These are phyloP conservation scores for Andrena haemorrhoa DNA, from an alignment of 2,888 invertebrate species.

Conservation along the genomic window DNA sequence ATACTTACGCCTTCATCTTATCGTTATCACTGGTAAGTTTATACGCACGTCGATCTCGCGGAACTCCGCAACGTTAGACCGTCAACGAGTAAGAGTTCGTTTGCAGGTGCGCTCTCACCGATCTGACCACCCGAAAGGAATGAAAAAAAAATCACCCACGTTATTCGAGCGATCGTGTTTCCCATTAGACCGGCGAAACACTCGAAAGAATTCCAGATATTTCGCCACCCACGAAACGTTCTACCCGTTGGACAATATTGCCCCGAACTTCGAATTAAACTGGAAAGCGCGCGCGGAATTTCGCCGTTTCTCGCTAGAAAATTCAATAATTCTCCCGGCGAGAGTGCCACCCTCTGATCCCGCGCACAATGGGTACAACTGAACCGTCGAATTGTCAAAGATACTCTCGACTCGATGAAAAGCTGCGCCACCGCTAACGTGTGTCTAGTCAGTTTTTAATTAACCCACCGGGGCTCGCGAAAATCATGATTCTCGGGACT, in stretches of 20 bases:
- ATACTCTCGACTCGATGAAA: not conserved
- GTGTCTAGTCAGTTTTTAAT: constrained; percentile 37
- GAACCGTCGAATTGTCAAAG: constrained; percentile 8
- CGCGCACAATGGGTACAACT: constrained; percentile 7
- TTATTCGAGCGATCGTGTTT: constrained; percentile 23
- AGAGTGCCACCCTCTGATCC: not conserved
- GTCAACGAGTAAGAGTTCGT: constrained; percentile 14
- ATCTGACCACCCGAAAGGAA: not conserved
- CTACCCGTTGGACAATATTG: constrained; percentile 13
- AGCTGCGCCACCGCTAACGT: not conserved
- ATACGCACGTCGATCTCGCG: constrained; percentile 46
- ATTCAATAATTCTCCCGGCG: constrained; percentile 31
- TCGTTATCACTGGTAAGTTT: constrained; percentile 60
- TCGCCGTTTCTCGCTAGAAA: constrained; percentile 12
- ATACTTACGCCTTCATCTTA: constrained; percentile 21
- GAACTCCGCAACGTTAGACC: constrained; percentile 41
- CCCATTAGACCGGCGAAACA: constrained; percentile 24
- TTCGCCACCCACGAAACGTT: constrained; percentile 23
- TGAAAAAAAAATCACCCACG: constrained; percentile 14
- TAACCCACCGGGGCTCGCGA: not conserved
- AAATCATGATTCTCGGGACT: not conserved
- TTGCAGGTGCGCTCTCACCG: constrained; percentile 41
- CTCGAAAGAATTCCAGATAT: constrained; percentile 53
- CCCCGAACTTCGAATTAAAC: constrained; percentile 43
- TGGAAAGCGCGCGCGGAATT: constrained; percentile 45